These are phyloP conservation scores for Chrysina gloriosa DNA, from an alignment of 2,888 invertebrate species.

Conservation along the genomic window DNA sequence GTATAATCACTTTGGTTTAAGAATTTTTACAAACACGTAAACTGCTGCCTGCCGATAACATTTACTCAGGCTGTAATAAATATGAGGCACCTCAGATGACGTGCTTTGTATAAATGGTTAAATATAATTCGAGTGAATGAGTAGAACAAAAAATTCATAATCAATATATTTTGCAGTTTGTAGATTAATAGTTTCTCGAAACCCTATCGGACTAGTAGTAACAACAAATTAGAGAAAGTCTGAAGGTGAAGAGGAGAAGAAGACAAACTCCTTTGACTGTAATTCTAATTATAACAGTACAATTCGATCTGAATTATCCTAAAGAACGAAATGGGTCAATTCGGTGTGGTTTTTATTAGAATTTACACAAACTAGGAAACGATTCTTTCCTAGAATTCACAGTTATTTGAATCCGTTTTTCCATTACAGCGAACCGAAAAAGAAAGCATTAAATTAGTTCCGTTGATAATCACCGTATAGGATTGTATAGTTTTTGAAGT, in stretches of 20 bases:
- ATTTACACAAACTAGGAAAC: slow-evolving; percentile 41
- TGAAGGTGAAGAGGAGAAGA: slow-evolving; percentile 3
- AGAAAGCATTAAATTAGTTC: slow-evolving; percentile 33
- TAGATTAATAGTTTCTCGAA: too few relatives aligned
- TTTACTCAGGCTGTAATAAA: too few relatives aligned
- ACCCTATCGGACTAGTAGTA: too few relatives aligned
- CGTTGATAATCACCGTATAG: slow-evolving; percentile 35
- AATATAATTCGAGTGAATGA: too few relatives aligned
- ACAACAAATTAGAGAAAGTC: too few relatives aligned
- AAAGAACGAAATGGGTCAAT: slow-evolving; percentile 34
- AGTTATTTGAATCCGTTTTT: slow-evolving; percentile 31
- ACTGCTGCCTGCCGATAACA: too few relatives aligned
- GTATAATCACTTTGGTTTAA: too few relatives aligned
- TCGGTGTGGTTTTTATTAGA: slow-evolving; percentile 39
- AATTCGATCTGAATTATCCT: slow-evolving; percentile 30
- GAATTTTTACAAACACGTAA: too few relatives aligned
- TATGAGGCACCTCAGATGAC: too few relatives aligned
- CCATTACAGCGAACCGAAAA: slow-evolving; percentile 19
- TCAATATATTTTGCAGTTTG: too few relatives aligned
- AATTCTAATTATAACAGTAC: slow-evolving; percentile 31
- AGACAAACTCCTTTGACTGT: slow-evolving; percentile 2
- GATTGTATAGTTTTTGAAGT: slow-evolving; percentile 31
- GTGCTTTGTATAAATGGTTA: too few relatives aligned
- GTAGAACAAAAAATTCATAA: too few relatives aligned
- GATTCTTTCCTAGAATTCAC: slow-evolving; percentile 36